Base-by-base conservation (phyloP, 2,888 invertebrate genomes). In the Rugalucina vietnamica region DNA sequence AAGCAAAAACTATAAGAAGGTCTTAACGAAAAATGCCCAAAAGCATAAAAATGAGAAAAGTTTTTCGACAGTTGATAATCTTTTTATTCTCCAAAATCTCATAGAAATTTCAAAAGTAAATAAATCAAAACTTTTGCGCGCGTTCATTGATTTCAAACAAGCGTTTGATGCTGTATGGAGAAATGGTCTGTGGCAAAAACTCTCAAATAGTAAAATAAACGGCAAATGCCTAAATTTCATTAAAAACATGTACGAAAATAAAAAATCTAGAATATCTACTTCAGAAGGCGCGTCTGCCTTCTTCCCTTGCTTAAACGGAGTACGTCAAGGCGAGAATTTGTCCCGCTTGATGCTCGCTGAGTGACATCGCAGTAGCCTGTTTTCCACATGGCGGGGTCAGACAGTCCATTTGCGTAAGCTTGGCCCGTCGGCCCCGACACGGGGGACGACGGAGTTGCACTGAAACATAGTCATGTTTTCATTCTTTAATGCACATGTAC, bases 111-210 rank as follows among this genome's bases (percentile, higher is more conserved):
- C 43, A 43, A 43, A 18, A 18, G 43, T 43, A 43, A 43, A 43
- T 43, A 43, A 43, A 43, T 43, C 43, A 43, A 43, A 43, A 43
- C 43, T 43, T 43, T 43, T 43, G 10, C 8, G 10, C 8, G 8
- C 21, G 4, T 54, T 54, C 54, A 54, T 54, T 14, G 54, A 54
- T 21, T 54, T 54, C 21, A 54, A 54, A 54, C 54, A 54, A 21
- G 76, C 76, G 29, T 76, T 60, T 29, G 76, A 76, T 60, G 21
- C 34, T 21, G 76, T 76, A 14, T 76, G 76, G 76, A 32, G 76
- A 24, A 10, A 24, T 24, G 76, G 76, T 14, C 29, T 76, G 27
- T 76, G 76, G 76, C 39, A 76, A 24, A 76, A 76, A 65, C 43
- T 76, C 24, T 37, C 27, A 43, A 4, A 14, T n/a, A 54, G 21